Evolutionary conservation across 2,797 vertebrate species (phyloP).

Genomic region (Microhierax caerulescens): DNA sequence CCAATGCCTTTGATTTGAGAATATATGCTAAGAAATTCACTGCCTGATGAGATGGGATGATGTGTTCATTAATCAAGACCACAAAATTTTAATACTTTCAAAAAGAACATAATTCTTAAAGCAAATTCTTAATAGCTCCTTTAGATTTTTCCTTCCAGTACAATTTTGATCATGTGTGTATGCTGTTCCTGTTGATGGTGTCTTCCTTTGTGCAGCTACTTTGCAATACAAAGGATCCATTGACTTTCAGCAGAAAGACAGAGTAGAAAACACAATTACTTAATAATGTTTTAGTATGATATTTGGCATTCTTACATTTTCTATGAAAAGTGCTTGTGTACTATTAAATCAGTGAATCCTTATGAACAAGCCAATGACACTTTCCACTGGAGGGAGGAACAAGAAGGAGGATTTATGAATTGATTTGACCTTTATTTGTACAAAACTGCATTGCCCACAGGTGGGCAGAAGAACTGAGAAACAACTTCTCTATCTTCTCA

Average conservation of each 20-base stretch:
- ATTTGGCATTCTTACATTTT: background rate
- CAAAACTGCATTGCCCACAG: fast-evolving
- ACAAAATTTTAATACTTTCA: background rate
- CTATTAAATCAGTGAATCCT: background rate
- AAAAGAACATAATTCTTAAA: background rate
- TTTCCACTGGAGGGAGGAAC: background rate
- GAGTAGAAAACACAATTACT: background rate
- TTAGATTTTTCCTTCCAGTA: background rate
- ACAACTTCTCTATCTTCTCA: background rate
- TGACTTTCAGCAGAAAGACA: background rate
- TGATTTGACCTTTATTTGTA: background rate
- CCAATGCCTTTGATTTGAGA: background rate
- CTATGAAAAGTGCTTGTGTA: background rate
- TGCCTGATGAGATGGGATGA: background rate
- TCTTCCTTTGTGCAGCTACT: background rate
- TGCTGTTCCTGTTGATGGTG: background rate
- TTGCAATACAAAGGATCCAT: background rate
- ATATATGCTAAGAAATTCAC: background rate
- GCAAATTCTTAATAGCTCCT: background rate
- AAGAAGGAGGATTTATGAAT: background rate
- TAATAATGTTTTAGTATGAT: background rate
- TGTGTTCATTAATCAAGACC: background rate
- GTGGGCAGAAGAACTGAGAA: background rate
- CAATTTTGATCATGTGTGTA: background rate
- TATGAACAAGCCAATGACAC: background rate